Base-by-base conservation (phyloP, 2,797 vertebrate species). In the Microtus californicus region DNA sequence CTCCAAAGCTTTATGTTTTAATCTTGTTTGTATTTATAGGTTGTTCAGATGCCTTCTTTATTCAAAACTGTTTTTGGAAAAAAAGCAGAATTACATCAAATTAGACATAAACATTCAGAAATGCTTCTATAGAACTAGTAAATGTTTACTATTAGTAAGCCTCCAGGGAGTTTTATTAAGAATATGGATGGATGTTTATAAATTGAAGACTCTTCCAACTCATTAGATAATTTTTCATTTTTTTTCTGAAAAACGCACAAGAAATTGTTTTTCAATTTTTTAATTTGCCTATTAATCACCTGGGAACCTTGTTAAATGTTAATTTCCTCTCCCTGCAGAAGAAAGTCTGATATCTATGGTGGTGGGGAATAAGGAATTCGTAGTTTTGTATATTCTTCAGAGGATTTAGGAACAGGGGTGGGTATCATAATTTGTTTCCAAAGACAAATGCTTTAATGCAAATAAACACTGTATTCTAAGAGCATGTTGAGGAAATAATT, bases 1-100 rank as follows among this genome's bases (percentile, higher is more conserved):
- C 81, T 91, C 69, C 23, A 74, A 89, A 71, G 5, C 81, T 79
- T 94, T 87, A 34, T 92, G 63, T 89, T 27, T 89, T 89, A 76
- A 43, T 43, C 45, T 59, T 88, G 6, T 63, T 10, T 78, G 4
- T 37, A 79, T 59, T 69, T 79, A 67, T 21, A 91, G 69, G 7
- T 34, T 80, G 1, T 91, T 69, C 21, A 14, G 5, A 89, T 45
- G 45, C 23, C 95, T 74, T 45, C 27, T 74, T 89, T 82, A 11
- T 14, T 91, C 48, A 82, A 6, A 73, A 40, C 4, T 76, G 65
- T 83, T 93, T 92, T 61, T 81, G 11, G 54, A 67, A 59, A 91
- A 54, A 93, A 40, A n/a, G 19, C 51, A 92, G 40, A 85, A 90
- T 92, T 77, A 88, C 37, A 61, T 77, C 71, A 93, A 79, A 56